Base-by-base conservation (phyloP, 2,888 invertebrate species). In the Prenolepis imparis region DNA sequence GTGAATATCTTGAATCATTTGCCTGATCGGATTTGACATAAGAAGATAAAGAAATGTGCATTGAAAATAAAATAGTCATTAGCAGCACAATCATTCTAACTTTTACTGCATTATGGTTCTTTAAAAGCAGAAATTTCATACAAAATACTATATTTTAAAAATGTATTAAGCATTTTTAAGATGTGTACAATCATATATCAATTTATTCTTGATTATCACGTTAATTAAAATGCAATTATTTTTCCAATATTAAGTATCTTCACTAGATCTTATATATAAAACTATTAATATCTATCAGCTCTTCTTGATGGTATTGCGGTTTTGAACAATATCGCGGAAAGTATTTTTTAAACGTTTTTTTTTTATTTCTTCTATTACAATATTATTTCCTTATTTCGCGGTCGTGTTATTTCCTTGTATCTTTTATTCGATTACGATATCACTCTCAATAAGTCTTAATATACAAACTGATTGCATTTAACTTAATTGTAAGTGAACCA, bases 151-250 rank as follows among this genome's bases (percentile, higher is more conserved):
- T 55, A 55, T 55, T 39, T 39, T 36, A 57, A 11, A 72, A 39
- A 57, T 57, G 11, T 57, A 39, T 57, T 72, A 57, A 70, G 5
- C 9, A n/a, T 3, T 72, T 57, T 57, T 5, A 21, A 55, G 15
- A 55, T 21, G n/a, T 32, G n/a, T 28, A 4, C 15, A n/a, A 61
- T 74, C 28, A 21, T 61, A 18, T 44, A 44, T 44, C 18, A 15
- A 5, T 44, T 44, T 5, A 4, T 18, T 48, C n/a, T n/a, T 8
- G 2, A 52, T 74, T 44, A 61, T 74, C 15, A 61, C 8, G 11
- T 21, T 61, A 61, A 74, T 74, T 15, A 32, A 74, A 61, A 15
- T 28, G n/a, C 9, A 61, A 61, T 74, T 74, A 44, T 32, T 74
- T 59, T 61, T 61, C 24, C 15, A 3, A 18, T 61, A 3, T 32